Percentiles rank a stretch among this genome's conserved stretches.
Evolutionary conservation across 2,888 invertebrate species (phyloP).

Genomic region (Eudasyphora cyanicolor): DNA sequence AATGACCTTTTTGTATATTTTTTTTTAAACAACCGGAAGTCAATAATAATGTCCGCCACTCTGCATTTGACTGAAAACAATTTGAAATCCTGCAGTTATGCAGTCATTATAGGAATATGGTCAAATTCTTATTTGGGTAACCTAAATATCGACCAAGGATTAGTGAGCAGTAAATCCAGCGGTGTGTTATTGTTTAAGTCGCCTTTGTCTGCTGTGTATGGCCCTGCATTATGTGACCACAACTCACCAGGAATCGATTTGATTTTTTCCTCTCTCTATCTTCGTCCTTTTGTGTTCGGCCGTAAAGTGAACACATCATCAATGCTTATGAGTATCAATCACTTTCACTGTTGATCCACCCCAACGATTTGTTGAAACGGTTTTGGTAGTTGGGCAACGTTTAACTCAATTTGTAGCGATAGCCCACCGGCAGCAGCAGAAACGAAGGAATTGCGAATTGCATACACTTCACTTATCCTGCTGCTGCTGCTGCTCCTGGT

Average conservation of each 20-base stretch:
- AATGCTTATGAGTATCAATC: constrained; percentile 42
- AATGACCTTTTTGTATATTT: no score
- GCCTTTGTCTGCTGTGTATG: neutral
- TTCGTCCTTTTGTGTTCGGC: neutral
- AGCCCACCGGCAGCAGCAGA: neutral
- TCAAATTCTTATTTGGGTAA: neutral
- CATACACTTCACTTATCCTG: constrained; percentile 10
- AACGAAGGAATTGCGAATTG: no score
- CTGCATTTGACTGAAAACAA: no score
- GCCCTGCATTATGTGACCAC: constrained; percentile 45
- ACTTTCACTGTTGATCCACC: constrained; percentile 30
- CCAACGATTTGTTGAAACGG: neutral
- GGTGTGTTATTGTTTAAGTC: constrained; percentile 1
- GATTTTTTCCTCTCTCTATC: neutral
- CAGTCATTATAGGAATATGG: no score
- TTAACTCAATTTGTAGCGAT: constrained; percentile 2
- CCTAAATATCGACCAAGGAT: neutral
- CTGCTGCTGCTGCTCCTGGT: neutral
- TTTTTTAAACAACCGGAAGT: no score
- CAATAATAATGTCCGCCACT: no score
- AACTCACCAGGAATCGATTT: constrained; percentile 48
- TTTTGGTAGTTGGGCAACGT: neutral
- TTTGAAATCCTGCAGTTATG: no score
- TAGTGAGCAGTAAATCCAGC: neutral
- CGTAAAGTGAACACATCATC: constrained; percentile 24